phyloP scores from a whole-genome alignment of 2,888 invertebrate genomes.

The Syrphus vitripennis region DNA sequence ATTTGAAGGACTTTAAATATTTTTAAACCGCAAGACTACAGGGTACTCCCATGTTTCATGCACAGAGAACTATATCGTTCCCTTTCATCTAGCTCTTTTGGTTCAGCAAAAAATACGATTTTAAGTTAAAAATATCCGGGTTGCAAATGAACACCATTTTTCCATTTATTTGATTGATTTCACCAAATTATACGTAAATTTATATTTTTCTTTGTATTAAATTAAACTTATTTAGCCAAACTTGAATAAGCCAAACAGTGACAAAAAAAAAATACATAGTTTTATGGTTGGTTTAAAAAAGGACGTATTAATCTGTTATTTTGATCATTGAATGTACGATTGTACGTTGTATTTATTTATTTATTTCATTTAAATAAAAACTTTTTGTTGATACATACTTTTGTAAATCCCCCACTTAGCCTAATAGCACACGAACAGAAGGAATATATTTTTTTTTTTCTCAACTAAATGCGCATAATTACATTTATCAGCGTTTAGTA shows the following conservation, averaged over 20 bases:
- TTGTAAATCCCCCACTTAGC: not conserved
- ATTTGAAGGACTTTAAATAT: too few species aligned
- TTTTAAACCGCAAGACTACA: too few species aligned
- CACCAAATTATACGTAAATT: not conserved
- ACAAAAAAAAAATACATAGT: slow-evolving; percentile 45
- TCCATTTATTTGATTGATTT: not conserved
- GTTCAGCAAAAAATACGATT: too few species aligned
- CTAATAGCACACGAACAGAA: not conserved
- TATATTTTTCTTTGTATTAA: not conserved
- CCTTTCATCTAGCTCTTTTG: too few species aligned
- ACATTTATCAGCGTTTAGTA: slow-evolving; percentile 67
- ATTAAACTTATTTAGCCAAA: not conserved
- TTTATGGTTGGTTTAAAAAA: slow-evolving; percentile 43
- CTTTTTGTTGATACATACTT: slow-evolving; percentile 15
- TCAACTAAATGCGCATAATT: slow-evolving; percentile 68
- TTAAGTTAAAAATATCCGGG: too few species aligned
- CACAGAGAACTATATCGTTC: too few species aligned
- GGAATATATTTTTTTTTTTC: slow-evolving; percentile 42
- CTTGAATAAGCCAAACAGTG: not conserved
- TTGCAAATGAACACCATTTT: too few species aligned
- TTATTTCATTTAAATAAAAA: slow-evolving; percentile 6
- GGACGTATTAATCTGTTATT: slow-evolving; percentile 42
- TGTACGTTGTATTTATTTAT: slow-evolving; percentile 39
- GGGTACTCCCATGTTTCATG: too few species aligned
- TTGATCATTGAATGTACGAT: slow-evolving; percentile 50